These are phyloP conservation scores for Oxyteleia sp. DNA, from an alignment of 2,888 invertebrate genomes.

Conservation along the genomic window DNA sequence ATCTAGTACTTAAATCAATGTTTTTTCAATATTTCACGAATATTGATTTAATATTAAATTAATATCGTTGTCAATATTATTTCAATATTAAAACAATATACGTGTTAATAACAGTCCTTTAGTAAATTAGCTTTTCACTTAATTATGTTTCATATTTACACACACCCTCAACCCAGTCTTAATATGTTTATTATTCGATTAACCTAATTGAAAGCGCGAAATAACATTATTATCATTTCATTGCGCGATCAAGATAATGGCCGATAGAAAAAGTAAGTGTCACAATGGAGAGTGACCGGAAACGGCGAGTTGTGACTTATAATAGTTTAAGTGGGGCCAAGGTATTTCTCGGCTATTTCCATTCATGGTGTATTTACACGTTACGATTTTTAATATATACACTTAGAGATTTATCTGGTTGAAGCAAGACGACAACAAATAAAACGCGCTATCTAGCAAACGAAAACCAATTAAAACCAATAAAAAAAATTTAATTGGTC, in stretches of 20 bases:
- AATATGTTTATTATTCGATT: slow-evolving; percentile 26
- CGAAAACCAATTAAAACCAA: too few relatives aligned
- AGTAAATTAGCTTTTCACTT: too few relatives aligned
- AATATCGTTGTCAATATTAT: too few relatives aligned
- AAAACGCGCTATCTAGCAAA: too few relatives aligned
- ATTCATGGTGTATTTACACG: slow-evolving; percentile 50
- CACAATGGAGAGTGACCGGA: slow-evolving; percentile 82
- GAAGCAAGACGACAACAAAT: too few relatives aligned
- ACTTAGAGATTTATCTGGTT: not conserved
- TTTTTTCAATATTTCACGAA: too few relatives aligned
- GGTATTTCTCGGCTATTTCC: slow-evolving; percentile 72
- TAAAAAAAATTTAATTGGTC: too few relatives aligned
- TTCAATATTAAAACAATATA: too few relatives aligned
- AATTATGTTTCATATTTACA: too few relatives aligned
- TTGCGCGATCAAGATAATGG: slow-evolving; percentile 47
- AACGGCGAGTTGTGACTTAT: slow-evolving; percentile 86
- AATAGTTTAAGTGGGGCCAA: slow-evolving; percentile 84
- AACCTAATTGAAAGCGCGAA: slow-evolving; percentile 37
- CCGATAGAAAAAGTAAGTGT: slow-evolving; percentile 66
- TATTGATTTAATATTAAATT: too few relatives aligned
- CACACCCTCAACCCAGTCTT: not conserved
- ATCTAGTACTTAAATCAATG: too few relatives aligned
- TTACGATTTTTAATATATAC: not conserved
- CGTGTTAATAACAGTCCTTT: too few relatives aligned
- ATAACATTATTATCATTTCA: slow-evolving; percentile 54